Percentiles rank a stretch among this genome's conserved stretches.
phyloP scores from a whole-genome alignment of 2,888 invertebrate species.

The Lobophora halterata region DNA sequence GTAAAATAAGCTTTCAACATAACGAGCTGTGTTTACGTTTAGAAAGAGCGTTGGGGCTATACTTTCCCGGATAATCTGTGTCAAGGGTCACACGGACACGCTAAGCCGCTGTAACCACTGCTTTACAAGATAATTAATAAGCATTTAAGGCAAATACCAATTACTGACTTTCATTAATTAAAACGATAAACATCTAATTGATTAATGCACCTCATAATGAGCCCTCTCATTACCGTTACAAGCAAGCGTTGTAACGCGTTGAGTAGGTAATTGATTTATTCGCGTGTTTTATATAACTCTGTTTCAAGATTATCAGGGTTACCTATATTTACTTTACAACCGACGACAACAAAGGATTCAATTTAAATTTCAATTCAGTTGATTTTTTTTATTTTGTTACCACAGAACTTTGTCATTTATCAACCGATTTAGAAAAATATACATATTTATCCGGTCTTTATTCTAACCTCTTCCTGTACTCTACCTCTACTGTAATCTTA shows the following conservation, averaged over 20 bases:
- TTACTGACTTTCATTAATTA: conserved; percentile 60
- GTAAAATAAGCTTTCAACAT: conserved; percentile 63
- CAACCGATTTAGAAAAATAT: too few relatives aligned
- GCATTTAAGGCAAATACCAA: conserved; percentile 53
- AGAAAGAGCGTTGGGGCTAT: conserved; percentile 52
- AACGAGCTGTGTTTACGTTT: conserved; percentile 54
- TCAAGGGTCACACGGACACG: conserved; percentile 58
- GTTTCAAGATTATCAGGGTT: too few relatives aligned
- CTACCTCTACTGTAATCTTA: too few relatives aligned
- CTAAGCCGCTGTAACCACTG: conserved; percentile 51
- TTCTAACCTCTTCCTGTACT: too few relatives aligned
- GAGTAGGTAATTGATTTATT: conserved; percentile 19
- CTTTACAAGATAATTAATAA: conserved; percentile 62
- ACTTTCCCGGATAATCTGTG: conserved; percentile 62
- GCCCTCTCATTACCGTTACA: conserved; percentile 35
- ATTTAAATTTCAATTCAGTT: too few relatives aligned
- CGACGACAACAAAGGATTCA: too few relatives aligned
- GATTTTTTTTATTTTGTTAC: too few relatives aligned
- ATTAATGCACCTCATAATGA: conserved; percentile 43
- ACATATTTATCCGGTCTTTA: too few relatives aligned
- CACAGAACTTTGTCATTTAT: too few relatives aligned
- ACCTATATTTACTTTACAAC: too few relatives aligned
- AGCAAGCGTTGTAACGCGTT: conserved; percentile 8
- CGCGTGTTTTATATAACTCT: conserved; percentile 8
- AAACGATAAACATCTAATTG: conserved; percentile 50